Evolutionary conservation across 2,888 invertebrate genomes (phyloP), one percentile per base, ranked within the genome.

Genomic region (Caenorhabditis becei): DNA sequence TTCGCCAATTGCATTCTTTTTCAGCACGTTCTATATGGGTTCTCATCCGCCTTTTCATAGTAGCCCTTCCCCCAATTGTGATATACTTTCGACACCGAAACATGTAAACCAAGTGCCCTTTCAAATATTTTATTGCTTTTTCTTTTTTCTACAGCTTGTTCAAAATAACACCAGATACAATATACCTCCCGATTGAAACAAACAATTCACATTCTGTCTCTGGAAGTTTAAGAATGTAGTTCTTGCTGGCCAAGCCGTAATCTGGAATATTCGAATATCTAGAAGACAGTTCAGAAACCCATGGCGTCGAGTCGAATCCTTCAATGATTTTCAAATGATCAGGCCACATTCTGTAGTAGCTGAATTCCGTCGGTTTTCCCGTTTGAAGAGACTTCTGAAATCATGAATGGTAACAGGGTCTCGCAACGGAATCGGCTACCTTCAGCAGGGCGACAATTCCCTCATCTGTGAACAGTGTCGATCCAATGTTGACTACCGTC

Each of bases 1-100:
- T 32, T 2, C 51, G 32, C 47, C n/a, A 16, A 67, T 54, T 66
- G 66, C 66, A 54, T 66, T 41, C 18, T 67, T 44, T 20, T 65
- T 26, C n/a, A 20, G 1, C 20, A 41, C 26, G 18, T 56, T 56
- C 10, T 47, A 47, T 44, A 56, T 41, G 26, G 56, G 56, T 47
- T 11, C 35, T 24, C 18, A 35, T 32, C 28, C 44, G 62, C 62
- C 47, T 62, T 62, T 14, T 44, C 37, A 41, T 41, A 10, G 14
- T 14, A 11, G 14, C 3, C 14, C 7, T 41, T 41, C 16, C 14
- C 3, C 41, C 16, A 10, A 16, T 41, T 41, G 41, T 41, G 41
- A 41, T 41, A 41, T 41, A 41, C 41, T 41, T 41, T 41, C 41
- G 10, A 41, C 3, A 41, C 41, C 41, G 41, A 11, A 41, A 41